phyloP scores from a whole-genome alignment of 2,797 vertebrate genomes.

The Anniella stebbinsi region DNA sequence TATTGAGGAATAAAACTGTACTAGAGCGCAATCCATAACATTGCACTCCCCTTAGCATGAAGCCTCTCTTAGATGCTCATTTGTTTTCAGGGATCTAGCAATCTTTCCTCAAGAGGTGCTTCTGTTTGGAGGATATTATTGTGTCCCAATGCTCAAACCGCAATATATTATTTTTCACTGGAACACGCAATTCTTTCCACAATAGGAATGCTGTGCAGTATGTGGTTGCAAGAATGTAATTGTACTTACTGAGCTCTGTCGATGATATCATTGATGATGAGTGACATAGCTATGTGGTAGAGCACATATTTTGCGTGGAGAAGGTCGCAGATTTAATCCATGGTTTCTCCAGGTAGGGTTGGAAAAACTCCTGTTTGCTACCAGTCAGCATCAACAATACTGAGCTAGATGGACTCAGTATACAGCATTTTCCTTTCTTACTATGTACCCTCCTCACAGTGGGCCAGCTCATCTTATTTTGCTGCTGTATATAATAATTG shows the following conservation, averaged over 20 bases:
- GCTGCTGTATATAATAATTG: neutral
- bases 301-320: too few relatives aligned
- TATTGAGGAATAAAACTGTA: neutral
- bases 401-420: too few relatives aligned
- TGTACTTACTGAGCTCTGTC: neutral
- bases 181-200: neutral
- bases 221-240: neutral
- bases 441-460: too few relatives aligned
- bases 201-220: neutral
- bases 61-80: neutral
- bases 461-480: neutral
- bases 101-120: neutral
- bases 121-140: neutral
- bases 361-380: too few relatives aligned
- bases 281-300: neutral
- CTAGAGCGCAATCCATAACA: neutral
- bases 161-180: neutral
- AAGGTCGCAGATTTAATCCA: too few relatives aligned
- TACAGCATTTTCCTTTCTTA: too few relatives aligned
- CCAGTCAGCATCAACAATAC: too few relatives aligned
- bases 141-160: neutral
- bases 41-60: too few relatives aligned
- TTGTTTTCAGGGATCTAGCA: neutral
- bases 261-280: neutral
- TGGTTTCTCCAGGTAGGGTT: too few relatives aligned